A percentile compares a stretch with the other conserved stretches of the same genome.
These are phyloP conservation scores for Camponotus vicinus DNA, from an alignment of 1,140 invertebrate genomes.

Conservation along the genomic window DNA sequence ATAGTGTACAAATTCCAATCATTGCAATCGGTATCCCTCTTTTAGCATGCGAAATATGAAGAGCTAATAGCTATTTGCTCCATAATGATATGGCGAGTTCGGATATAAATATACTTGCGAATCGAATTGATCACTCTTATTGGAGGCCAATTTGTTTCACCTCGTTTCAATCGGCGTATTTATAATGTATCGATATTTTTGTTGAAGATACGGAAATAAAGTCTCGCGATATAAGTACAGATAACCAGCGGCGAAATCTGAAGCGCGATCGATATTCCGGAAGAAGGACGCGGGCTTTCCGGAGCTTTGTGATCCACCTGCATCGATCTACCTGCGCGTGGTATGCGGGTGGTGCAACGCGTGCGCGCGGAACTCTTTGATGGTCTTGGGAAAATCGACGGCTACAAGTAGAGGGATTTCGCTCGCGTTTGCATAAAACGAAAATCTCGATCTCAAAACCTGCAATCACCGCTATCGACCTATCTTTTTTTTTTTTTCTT, in stretches of 20 bases:
- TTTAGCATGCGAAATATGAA: background rate
- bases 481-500: conserved; percentile 25
- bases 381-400: conserved; percentile 79
- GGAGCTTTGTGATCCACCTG: conserved; percentile 32
- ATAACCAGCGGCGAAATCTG: conserved; percentile 63
- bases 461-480: background rate
- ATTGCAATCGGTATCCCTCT: conserved; percentile 8
- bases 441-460: conserved; percentile 63
- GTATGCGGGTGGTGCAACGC: conserved; percentile 51
- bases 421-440: conserved; percentile 79
- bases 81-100: conserved; percentile 11
- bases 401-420: conserved; percentile 76
- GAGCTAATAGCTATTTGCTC: background rate
- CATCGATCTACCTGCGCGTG: conserved; percentile 15
- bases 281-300: conserved; percentile 23
- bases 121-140: conserved; percentile 6
- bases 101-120: conserved; percentile 32
- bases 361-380: conserved; percentile 66
- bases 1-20: conserved; percentile 4
- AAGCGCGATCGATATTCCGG: conserved; percentile 59
- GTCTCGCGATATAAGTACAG: conserved; percentile 57
- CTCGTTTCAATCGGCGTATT: background rate
- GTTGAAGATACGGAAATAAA: conserved; percentile 30
- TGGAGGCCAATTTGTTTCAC: background rate
- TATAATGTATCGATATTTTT: conserved; percentile 7